These are phyloP conservation scores for Acrocephalus kingi DNA, from an alignment of 2,113 vertebrate genomes.

Conservation along the genomic window DNA sequence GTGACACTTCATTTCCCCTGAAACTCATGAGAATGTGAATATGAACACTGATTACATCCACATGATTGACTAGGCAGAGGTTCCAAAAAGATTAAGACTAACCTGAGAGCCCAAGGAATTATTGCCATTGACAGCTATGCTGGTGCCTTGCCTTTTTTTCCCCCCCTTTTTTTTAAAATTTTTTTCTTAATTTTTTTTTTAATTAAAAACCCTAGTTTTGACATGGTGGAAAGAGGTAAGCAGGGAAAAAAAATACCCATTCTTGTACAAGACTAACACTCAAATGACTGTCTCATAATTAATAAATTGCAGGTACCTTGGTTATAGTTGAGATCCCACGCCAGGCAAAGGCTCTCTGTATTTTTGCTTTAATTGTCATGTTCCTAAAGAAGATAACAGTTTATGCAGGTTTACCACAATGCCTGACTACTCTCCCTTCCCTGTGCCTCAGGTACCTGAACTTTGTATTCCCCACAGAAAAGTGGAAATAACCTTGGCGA, in stretches of 20 bases:
- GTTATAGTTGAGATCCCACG: not conserved
- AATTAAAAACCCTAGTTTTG: not conserved
- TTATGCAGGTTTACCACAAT: not conserved
- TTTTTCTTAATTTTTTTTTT: not conserved
- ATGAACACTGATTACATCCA: not conserved
- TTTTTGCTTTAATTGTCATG: not conserved
- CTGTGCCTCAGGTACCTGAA: not conserved
- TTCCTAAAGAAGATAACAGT: not conserved
- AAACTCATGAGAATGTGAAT: not conserved
- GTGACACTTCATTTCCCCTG: not conserved
- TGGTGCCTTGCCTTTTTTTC: not conserved
- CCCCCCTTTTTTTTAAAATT: not conserved
- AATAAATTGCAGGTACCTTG: not conserved
- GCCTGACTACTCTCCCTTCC: not conserved
- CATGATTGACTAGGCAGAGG: not conserved
- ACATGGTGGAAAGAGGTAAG: not conserved
- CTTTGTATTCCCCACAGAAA: not conserved
- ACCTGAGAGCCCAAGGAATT: not conserved
- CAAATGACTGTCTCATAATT: not conserved
- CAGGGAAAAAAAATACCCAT: not conserved
- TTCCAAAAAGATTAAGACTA: not conserved
- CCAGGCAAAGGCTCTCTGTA: not conserved
- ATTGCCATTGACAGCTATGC: not conserved
- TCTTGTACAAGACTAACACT: not conserved
- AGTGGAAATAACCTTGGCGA: not conserved